Evolutionary conservation across 2,797 vertebrate species (phyloP).

Genomic region (Zalophus californianus): DNA sequence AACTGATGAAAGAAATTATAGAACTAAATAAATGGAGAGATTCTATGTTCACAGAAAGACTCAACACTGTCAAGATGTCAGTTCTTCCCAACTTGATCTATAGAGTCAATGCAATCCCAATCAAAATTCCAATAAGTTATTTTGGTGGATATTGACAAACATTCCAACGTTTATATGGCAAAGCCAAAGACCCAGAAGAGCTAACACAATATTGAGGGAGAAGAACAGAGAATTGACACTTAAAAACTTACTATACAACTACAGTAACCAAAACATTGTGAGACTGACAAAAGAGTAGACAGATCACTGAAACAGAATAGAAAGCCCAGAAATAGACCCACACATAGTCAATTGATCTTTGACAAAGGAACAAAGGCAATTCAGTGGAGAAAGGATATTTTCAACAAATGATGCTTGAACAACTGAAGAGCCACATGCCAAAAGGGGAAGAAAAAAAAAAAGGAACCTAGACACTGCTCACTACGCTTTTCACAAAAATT

Average conservation of each 20-base stretch:
- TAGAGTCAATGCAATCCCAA: neutral
- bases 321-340: neutral
- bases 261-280: neutral
- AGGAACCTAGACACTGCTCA: neutral
- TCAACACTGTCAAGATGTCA: neutral
- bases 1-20: neutral
- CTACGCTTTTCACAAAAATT: neutral
- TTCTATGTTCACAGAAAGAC: neutral
- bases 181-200: neutral
- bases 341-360: neutral
- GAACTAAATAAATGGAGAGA: neutral
- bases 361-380: neutral
- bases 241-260: neutral
- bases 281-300: neutral
- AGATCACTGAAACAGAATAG: neutral
- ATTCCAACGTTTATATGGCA: neutral
- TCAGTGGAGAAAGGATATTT: neutral
- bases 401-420: neutral
- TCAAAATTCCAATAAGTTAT: neutral
- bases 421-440: neutral
- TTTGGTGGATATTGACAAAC: constrained; percentile 31
- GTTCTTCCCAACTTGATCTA: neutral
- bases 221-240: neutral
- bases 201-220: neutral
- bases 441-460: neutral